These are phyloP conservation scores for Torymus aiolomorphi DNA, from an alignment of 2,888 invertebrate genomes.

Conservation along the genomic window DNA sequence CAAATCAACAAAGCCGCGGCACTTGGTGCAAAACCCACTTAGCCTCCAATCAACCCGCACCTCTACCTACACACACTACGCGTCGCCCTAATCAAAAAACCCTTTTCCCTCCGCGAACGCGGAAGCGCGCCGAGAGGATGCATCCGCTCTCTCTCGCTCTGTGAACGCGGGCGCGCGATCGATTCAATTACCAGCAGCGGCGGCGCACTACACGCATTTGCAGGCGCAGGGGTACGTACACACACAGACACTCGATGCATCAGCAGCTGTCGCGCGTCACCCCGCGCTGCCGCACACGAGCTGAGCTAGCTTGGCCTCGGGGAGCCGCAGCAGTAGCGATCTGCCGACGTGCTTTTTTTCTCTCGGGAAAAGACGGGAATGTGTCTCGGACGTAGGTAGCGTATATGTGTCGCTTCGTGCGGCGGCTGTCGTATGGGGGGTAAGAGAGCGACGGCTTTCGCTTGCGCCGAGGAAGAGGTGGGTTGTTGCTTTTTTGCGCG, in stretches of 20 bases:
- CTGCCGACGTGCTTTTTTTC: background rate
- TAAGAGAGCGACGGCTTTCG: too few species aligned
- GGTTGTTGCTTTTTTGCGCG: too few species aligned
- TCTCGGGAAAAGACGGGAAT: too few species aligned
- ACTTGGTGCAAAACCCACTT: too few species aligned
- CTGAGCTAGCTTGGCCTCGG: background rate
- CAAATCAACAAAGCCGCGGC: too few species aligned
- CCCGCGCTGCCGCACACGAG: conserved; percentile 58
- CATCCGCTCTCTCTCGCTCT: conserved; percentile 3
- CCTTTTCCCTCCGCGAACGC: background rate
- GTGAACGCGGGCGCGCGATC: conserved; percentile 58
- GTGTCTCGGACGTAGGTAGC: too few species aligned
- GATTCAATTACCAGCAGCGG: conserved; percentile 71
- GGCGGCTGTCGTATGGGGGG: too few species aligned
- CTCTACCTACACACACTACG: too few species aligned
- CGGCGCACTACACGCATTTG: conserved; percentile 39
- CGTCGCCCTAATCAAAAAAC: too few species aligned
- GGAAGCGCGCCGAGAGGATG: conserved; percentile 57
- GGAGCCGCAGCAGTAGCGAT: background rate
- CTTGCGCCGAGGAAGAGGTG: too few species aligned
- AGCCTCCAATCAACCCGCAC: too few species aligned
- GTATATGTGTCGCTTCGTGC: too few species aligned
- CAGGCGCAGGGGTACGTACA: background rate
- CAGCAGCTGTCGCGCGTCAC: conserved; percentile 69
- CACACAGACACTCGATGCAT: conserved; percentile 32